Percentiles rank a stretch among this genome's conserved stretches.
These are phyloP conservation scores for Sycophila sp. DNA, from an alignment of 1,140 invertebrate species.

Conservation along the genomic window DNA sequence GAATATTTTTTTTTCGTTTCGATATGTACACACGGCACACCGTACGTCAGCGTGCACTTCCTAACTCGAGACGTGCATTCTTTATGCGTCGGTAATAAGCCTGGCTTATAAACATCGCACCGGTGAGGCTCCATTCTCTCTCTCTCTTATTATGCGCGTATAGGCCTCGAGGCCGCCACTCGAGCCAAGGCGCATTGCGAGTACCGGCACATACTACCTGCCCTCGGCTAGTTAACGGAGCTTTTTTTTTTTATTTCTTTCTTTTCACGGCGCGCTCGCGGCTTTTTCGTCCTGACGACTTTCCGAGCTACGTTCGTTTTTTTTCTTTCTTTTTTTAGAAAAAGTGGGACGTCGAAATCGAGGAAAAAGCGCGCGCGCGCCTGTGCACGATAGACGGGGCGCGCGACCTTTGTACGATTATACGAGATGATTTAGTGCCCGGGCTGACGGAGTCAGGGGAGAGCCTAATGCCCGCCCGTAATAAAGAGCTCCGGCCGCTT, in stretches of 20 bases:
- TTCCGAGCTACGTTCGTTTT: no score
- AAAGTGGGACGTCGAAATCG: background rate
- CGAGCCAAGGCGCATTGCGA: no score
- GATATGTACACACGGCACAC: no score
- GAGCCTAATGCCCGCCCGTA: background rate
- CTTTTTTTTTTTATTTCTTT: background rate
- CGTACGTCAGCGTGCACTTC: no score
- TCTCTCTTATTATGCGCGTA: no score
- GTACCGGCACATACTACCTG: no score
- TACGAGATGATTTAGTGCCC: background rate
- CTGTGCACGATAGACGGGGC: no score
- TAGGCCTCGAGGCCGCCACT: no score
- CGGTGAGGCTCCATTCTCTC: no score
- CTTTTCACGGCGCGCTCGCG: background rate
- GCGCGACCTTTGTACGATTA: no score
- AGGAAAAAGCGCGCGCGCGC: background rate
- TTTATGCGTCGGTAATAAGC: background rate
- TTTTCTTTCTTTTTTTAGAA: background rate
- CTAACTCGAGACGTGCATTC: background rate
- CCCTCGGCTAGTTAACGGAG: constrained; percentile 2
- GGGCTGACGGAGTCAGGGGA: no score
- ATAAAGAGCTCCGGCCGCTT: background rate
- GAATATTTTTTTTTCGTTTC: background rate
- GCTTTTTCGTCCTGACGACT: background rate
- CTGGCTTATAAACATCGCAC: no score